Base-by-base conservation (phyloP, 2,797 vertebrate genomes). In the Chelidonichthys spinosus region DNA sequence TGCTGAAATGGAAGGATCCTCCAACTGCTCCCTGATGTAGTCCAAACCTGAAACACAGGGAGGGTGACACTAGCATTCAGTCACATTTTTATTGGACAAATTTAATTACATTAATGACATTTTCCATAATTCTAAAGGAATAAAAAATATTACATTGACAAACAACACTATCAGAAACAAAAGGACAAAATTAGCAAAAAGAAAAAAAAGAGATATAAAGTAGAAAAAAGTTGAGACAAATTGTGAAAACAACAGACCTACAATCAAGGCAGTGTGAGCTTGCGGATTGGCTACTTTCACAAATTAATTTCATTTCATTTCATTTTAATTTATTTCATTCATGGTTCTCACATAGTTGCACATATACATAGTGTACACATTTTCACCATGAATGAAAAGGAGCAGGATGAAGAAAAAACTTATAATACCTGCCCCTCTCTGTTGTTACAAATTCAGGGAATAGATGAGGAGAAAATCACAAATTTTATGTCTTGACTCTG, bases 71-170 rank as follows among this genome's bases (percentile, higher is more conserved):
- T 42, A 42, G 40, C 40, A 42, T 42, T 42, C 37, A 42, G 40
- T 53, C 47, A 52, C 49, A 52, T 52, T 52, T 52, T 52, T 52
- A 52, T 52, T 10, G 49, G 18, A 52, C 49, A 52, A 52, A 52
- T 52, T 52, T 52, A 52, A 52, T 52, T 53, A 53, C 50, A 53
- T 53, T 53, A 11, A 32, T 53, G 18, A 53, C 25, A 32, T 53
- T 53, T 39, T 39, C 50, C 18, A 53, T 32, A 53, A 53, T 13
- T 53, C 50, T 53, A 53, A 53, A 53, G 50, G 50, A 53, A 53
- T 11, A 53, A 53, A 53, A 32, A 32, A 32, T 32, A 53, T 53
- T 53, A 43, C 42, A 43, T 11, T 43, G 50, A 53, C 50, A 2
- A 53, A 53, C 25, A 53, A 53, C 11, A 43, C 42, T 43, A 43